These are phyloP conservation scores for Tiphia femorata DNA, from an alignment of 2,888 invertebrate species.

Conservation along the genomic window DNA sequence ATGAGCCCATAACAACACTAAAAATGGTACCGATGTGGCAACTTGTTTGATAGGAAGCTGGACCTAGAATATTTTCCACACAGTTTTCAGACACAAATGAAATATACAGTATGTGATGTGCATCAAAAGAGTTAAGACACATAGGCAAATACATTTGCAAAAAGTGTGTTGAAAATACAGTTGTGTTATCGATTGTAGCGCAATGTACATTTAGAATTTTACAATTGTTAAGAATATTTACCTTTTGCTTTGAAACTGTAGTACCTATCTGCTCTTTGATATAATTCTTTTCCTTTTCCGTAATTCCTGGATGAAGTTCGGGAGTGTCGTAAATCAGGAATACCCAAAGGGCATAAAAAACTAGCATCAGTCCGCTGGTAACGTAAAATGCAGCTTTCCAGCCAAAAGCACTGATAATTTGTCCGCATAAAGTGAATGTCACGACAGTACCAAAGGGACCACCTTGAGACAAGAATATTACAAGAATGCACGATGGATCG, in stretches of 20 bases:
- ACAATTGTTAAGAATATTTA: no score
- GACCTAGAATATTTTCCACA: conserved; percentile 67
- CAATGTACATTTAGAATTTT: no score
- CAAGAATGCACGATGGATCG: no score
- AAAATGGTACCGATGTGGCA: conserved; percentile 77
- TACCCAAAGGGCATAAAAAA: conserved; percentile 76
- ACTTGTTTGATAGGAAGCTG: conserved; percentile 78
- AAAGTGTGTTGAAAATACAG: no score
- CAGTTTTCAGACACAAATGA: no score
- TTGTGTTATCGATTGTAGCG: no score
- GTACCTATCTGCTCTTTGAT: conserved; percentile 70
- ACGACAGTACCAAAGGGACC: conserved; percentile 81
- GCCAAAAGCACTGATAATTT: conserved; percentile 75
- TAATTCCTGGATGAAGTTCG: conserved; percentile 75
- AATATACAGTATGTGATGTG: no score
- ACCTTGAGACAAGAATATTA: no score
- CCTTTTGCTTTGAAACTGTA: conserved; percentile 59
- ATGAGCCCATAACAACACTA: conserved; percentile 77
- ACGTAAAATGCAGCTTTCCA: conserved; percentile 81
- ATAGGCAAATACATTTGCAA: no score
- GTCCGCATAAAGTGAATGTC: conserved; percentile 78
- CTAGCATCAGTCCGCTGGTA: conserved; percentile 73
- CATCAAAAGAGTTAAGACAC: no score
- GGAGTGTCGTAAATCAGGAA: conserved; percentile 78
- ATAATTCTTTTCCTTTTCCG: conserved; percentile 74